Evolutionary conservation across 2,888 invertebrate species (phyloP), one percentile per base, ranked within the genome.

Genomic region (Rhogogaster chlorosoma): DNA sequence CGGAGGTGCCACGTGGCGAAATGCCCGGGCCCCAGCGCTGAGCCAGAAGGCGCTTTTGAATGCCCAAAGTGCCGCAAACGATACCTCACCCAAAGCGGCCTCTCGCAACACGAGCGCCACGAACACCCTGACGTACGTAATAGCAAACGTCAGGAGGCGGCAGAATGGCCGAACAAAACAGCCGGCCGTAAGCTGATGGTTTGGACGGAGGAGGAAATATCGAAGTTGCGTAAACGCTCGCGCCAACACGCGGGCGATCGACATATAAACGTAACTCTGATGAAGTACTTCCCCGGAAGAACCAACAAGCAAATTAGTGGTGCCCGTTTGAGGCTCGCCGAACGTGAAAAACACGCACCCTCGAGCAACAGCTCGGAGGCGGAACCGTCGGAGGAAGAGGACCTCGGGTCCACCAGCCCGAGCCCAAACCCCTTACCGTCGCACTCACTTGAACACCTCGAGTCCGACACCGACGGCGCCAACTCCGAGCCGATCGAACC

Each of bases 91-190:
- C 9, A 38, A 15, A 12, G 12, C 0, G 87, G 87, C 0, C 32
- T 82, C 0, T 85, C 86, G 0, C 86, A 84, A 5, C 87, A 88
- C 29, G 86, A 88, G 61, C 38, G 87, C 0, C 84, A 84, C 15
- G 78, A 10, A 2, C 87, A 87, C 32, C 85, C 86, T 0, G 32
- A 1, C 0, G 1, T 83, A 0, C 45, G 86, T 0, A 87, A 88
- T 42, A 15, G 12, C 1, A 85, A 83, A 7, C 67, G 86, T 2
- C 26, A 0, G 10, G 53, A 84, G 10, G 26, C 61, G 2, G 75
- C 75, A 1, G 49, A 49, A 15, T 49, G 26, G 15, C 29, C 75
- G 0, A 18, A 0, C 0, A 75, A 18, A 1, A 3, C 1, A 5
- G 29, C 29, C 4, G 49, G 29, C 5, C 12, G 75, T 29, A 49